Conservation (phyloP, 2,113 vertebrate species). For the Sciurus niger region DNA sequence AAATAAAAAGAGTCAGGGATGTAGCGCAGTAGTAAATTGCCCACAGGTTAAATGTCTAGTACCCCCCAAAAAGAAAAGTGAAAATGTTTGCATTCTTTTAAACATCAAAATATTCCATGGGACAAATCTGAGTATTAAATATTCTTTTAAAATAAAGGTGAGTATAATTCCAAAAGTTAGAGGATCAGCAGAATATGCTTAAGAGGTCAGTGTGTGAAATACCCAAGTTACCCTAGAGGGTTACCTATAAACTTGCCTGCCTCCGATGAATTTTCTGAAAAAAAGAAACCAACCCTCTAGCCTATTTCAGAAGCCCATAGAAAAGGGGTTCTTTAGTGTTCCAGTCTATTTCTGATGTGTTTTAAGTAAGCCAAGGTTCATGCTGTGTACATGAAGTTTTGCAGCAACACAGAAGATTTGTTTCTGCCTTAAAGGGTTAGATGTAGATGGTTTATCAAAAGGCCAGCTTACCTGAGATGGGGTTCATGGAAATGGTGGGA, state of each 20-base stretch:
- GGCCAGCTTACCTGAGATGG: conserved; percentile 8
- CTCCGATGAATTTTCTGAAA: conserved; percentile 30
- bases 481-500: neutral
- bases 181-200: neutral
- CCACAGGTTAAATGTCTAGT: too few relatives aligned
- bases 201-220: neutral
- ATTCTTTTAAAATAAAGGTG: conserved; percentile 11
- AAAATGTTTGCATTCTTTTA: conserved; percentile 19
- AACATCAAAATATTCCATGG: conserved; percentile 47
- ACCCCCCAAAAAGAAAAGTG: neutral
- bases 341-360: conserved; percentile 25
- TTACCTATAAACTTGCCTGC: conserved; percentile 44
- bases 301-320: conserved; percentile 38
- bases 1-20: too few relatives aligned
- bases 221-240: conserved; percentile 17
- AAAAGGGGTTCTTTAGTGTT: conserved; percentile 17
- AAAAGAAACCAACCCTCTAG: conserved; percentile 2
- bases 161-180: conserved; percentile 43
- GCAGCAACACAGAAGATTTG: conserved; percentile 48
- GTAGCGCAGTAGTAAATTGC: too few relatives aligned
- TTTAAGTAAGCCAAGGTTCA: conserved; percentile 61
- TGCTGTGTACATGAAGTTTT: conserved; percentile 42
- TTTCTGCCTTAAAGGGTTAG: conserved; percentile 63
- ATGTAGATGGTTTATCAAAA: conserved; percentile 13
- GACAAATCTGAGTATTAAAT: conserved; percentile 60